A percentile compares a stretch with the other conserved stretches of the same genome.
phyloP scores from a whole-genome alignment of 2,888 invertebrate species.

The Eupithecia subumbrata region DNA sequence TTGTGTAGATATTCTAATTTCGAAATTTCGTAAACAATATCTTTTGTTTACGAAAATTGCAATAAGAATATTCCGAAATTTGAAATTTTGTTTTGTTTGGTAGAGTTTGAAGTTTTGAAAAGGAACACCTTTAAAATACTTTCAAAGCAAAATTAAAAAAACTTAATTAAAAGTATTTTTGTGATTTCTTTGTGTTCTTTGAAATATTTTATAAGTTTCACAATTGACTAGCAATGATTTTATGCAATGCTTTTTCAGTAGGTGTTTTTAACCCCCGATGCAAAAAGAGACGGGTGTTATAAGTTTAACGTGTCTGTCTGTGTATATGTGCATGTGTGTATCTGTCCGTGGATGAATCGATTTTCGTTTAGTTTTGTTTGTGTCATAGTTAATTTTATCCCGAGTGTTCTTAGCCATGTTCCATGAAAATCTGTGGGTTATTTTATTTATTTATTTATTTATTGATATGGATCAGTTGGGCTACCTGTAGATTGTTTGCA shows the following conservation, averaged over 20 bases:
- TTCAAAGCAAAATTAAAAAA: neutral
- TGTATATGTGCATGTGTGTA: too few species aligned
- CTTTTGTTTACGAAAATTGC: neutral
- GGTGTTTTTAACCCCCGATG: neutral
- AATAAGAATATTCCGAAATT: neutral
- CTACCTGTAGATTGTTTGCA: too few species aligned
- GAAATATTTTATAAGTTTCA: neutral
- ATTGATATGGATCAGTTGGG: too few species aligned
- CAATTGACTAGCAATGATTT: too few species aligned
- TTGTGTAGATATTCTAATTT: neutral
- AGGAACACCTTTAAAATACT: constrained; percentile 1
- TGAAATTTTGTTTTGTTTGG: neutral
- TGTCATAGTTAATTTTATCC: too few species aligned
- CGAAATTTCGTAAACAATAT: neutral
- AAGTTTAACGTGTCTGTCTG: too few species aligned
- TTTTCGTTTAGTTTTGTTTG: too few species aligned
- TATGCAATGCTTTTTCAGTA: neutral
- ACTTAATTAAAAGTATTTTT: neutral
- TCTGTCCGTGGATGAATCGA: too few species aligned
- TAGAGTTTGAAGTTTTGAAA: neutral
- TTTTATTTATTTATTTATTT: too few species aligned
- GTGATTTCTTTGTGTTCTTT: neutral
- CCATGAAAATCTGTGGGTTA: too few species aligned
- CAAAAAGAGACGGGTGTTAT: too few species aligned
- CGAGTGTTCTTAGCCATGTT: too few species aligned